Evolutionary conservation across 2,888 invertebrate genomes (phyloP).

Genomic region (Cataglyphis cursor): DNA sequence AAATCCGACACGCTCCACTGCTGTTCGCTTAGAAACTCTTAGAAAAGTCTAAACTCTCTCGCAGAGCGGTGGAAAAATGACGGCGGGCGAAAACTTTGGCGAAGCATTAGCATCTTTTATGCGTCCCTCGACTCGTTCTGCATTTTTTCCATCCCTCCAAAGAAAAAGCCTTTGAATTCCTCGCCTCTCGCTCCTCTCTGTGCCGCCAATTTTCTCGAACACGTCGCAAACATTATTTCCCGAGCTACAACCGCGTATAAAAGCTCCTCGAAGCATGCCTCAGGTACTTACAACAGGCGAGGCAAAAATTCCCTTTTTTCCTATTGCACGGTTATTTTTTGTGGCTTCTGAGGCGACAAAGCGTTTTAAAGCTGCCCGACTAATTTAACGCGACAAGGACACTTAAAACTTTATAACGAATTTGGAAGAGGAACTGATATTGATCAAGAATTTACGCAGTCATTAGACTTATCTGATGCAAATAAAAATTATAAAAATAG

Average conservation of each 20-base stretch:
- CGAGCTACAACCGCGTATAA: slow-evolving; percentile 58
- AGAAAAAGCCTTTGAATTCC: slow-evolving; percentile 54
- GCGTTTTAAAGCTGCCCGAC: slow-evolving; percentile 11
- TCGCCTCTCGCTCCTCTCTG: slow-evolving; percentile 51
- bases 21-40: slow-evolving; percentile 52
- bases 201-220: slow-evolving; percentile 58
- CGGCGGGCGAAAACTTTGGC: slow-evolving; percentile 48
- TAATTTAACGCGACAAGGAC: slow-evolving; percentile 23
- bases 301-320: slow-evolving; percentile 50
- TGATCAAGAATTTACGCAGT: slow-evolving; percentile 1
- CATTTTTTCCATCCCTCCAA: slow-evolving; percentile 40
- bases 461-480: background rate
- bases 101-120: slow-evolving; percentile 52
- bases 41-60: slow-evolving; percentile 45
- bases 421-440: background rate
- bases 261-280: slow-evolving; percentile 51
- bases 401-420: slow-evolving; percentile 7
- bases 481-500: background rate
- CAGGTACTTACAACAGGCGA: slow-evolving; percentile 61
- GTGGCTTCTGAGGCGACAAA: slow-evolving; percentile 27
- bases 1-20: slow-evolving; percentile 12
- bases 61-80: slow-evolving; percentile 27
- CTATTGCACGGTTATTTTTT: slow-evolving; percentile 36
- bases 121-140: slow-evolving; percentile 45
- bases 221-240: slow-evolving; percentile 64